Conservation (phyloP, 1,140 invertebrate species). For the Stenopsyche tienmushanensis region DNA sequence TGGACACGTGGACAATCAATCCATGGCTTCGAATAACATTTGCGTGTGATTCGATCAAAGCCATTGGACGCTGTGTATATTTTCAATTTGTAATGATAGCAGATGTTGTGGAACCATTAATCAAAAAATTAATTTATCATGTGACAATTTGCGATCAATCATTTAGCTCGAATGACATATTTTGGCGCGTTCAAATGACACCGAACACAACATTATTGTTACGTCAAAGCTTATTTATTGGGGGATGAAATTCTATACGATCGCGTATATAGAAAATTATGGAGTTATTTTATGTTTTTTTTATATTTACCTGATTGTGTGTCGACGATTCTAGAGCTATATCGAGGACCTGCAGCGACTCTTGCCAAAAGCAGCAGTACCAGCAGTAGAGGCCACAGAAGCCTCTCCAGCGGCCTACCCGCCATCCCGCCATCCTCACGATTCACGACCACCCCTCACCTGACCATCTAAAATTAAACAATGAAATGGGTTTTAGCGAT, state of each 20-base stretch:
- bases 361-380: slow-evolving; percentile 25
- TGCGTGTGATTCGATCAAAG: too few species aligned
- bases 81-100: not conserved
- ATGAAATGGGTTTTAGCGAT: too few species aligned
- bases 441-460: slow-evolving; percentile 31
- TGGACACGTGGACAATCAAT: too few species aligned
- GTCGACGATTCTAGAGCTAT: slow-evolving; percentile 57
- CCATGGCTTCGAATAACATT: too few species aligned
- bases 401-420: slow-evolving; percentile 24
- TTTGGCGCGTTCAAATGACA: too few species aligned
- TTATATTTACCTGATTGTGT: slow-evolving; percentile 56
- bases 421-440: slow-evolving; percentile 39
- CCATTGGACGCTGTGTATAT: not conserved
- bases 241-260: not conserved
- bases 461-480: slow-evolving; percentile 28
- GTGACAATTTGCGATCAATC: not conserved
- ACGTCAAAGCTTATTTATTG: not conserved
- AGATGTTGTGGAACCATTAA: not conserved
- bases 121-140: not conserved
- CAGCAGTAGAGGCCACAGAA: slow-evolving; percentile 27
- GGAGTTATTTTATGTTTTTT: slow-evolving; percentile 5
- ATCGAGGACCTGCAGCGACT: slow-evolving; percentile 47
- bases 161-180: not conserved
- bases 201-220: too few species aligned
- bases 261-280: too few species aligned